phyloP scores from a whole-genome alignment of 2,888 invertebrate genomes.

The Aplocera efformata region DNA sequence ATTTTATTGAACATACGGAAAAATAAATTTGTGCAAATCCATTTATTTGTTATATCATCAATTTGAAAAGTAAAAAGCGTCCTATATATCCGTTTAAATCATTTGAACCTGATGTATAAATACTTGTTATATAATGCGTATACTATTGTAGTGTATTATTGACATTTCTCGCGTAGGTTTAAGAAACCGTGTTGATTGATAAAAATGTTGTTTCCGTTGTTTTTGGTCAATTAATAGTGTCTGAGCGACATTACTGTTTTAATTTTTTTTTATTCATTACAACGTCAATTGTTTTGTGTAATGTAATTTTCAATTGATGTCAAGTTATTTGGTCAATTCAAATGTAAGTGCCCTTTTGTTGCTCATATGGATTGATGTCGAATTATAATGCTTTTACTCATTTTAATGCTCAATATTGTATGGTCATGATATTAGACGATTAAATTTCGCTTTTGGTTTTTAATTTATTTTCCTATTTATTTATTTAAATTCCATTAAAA shows the following conservation, averaged over 20 bases:
- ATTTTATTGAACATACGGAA: conserved; percentile 44
- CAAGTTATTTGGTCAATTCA: conserved; percentile 72
- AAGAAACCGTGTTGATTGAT: conserved; percentile 62
- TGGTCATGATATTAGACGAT: conserved; percentile 74
- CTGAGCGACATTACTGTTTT: conserved; percentile 52
- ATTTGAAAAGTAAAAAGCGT: conserved; percentile 42
- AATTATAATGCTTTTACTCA: conserved; percentile 65
- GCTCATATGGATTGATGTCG: conserved; percentile 55
- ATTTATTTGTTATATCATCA: conserved; percentile 35
- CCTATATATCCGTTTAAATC: conserved; percentile 45
- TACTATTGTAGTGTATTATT: conserved; percentile 40
- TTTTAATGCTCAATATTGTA: conserved; percentile 75
- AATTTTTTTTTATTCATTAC: conserved; percentile 55
- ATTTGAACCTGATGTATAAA: conserved; percentile 47
- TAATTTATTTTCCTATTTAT: conserved; percentile 57
- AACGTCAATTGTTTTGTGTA: conserved; percentile 67
- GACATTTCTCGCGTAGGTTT: conserved; percentile 52
- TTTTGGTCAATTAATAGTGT: conserved; percentile 73
- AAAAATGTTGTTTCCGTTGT: conserved; percentile 62
- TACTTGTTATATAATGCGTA: conserved; percentile 64
- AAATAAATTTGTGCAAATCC: conserved; percentile 48
- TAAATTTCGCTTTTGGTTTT: conserved; percentile 52
- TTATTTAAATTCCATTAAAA: conserved; percentile 46
- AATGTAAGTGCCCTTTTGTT: conserved; percentile 66
- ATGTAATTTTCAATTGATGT: conserved; percentile 47